Evolutionary conservation across 2,888 invertebrate species (phyloP).

Genomic region (Aethes cnicana): DNA sequence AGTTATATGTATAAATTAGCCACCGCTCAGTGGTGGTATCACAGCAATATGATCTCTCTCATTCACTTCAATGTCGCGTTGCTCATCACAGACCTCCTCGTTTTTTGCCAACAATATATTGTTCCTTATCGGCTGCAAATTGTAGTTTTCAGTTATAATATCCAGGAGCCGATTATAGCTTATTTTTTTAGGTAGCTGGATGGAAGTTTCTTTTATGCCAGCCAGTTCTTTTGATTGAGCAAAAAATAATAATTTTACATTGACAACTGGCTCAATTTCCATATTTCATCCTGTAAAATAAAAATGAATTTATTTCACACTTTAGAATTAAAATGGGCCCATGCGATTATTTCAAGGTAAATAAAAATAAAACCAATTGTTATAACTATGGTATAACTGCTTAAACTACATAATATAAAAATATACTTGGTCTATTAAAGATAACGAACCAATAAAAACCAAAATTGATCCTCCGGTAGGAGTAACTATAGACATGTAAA

Average conservation of each 20-base stretch:
- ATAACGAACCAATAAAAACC: too few relatives aligned
- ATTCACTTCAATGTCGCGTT: slow-evolving; percentile 79
- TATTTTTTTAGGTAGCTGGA: slow-evolving; percentile 77
- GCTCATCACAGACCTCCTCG: slow-evolving; percentile 87
- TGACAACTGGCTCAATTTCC: slow-evolving; percentile 73
- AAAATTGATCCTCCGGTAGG: background rate
- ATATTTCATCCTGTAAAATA: slow-evolving; percentile 63
- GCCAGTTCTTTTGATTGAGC: slow-evolving; percentile 93
- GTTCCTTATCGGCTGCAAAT: slow-evolving; percentile 85
- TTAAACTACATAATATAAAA: too few relatives aligned
- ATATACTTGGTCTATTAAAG: too few relatives aligned
- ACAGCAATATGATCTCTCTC: slow-evolving; percentile 92
- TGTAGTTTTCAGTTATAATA: slow-evolving; percentile 83
- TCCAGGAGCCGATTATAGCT: slow-evolving; percentile 83
- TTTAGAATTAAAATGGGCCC: too few relatives aligned
- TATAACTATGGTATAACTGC: background rate
- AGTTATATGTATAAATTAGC: slow-evolving; percentile 70
- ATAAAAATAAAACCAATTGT: slow-evolving; percentile 3
- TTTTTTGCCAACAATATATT: slow-evolving; percentile 91
- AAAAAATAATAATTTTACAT: slow-evolving; percentile 91
- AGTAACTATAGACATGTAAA: background rate
- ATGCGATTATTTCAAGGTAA: background rate
- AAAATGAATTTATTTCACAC: background rate
- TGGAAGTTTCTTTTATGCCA: slow-evolving; percentile 81
- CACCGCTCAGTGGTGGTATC: slow-evolving; percentile 97